These are phyloP conservation scores for Paralichthys olivaceus DNA, from an alignment of 2,113 vertebrate species.

Conservation along the genomic window DNA sequence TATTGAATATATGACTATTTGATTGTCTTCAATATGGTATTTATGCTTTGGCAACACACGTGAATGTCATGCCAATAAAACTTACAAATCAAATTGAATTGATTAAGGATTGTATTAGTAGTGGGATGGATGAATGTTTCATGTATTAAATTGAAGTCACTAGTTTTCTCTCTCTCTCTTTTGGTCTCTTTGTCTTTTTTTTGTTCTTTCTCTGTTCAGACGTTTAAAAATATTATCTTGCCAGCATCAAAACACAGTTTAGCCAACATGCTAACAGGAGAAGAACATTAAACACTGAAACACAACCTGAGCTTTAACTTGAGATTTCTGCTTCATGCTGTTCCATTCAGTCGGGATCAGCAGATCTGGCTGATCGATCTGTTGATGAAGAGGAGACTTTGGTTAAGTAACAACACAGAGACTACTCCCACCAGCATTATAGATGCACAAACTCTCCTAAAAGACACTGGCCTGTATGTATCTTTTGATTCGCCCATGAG, in stretches of 20 bases:
- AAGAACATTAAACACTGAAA: not conserved
- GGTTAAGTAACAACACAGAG: constrained; percentile 11
- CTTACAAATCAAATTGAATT: too few species aligned
- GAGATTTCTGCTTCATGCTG: constrained; percentile 73
- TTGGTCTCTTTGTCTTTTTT: too few species aligned
- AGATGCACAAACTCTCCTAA: not conserved
- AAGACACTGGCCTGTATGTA: constrained; percentile 80
- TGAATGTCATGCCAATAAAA: too few species aligned
- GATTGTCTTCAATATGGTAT: too few species aligned
- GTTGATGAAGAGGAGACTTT: constrained; percentile 51
- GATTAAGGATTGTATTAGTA: too few species aligned
- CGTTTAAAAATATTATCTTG: too few species aligned
- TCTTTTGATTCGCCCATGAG: constrained; percentile 75
- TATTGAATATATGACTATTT: too few species aligned
- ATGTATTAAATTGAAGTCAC: too few species aligned
- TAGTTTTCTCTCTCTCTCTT: too few species aligned
- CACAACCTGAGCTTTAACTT: constrained; percentile 80
- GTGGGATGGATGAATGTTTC: not conserved
- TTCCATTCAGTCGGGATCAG: constrained; percentile 87
- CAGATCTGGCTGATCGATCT: constrained; percentile 94
- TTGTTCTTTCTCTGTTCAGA: too few species aligned
- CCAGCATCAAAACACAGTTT: not conserved
- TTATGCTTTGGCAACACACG: too few species aligned
- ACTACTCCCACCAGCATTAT: not conserved
- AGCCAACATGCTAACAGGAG: too few species aligned